Conservation (phyloP, 1,140 invertebrate genomes). For the Bombus pyrosoma region DNA sequence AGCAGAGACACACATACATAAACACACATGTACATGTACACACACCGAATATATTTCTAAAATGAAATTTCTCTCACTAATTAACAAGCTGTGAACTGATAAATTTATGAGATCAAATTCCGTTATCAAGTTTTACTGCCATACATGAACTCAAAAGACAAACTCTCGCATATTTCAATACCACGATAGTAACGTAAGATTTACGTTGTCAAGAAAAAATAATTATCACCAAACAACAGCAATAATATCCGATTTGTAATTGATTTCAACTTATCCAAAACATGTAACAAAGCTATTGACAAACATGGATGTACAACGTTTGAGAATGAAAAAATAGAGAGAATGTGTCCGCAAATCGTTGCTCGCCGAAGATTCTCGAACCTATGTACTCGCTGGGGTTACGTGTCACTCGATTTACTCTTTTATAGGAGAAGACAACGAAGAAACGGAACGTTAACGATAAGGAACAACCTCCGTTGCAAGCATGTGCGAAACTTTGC, state of each 20-base stretch:
- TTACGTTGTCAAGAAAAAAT: neutral
- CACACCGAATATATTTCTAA: neutral
- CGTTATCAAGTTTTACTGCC: neutral
- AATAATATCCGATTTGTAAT: neutral
- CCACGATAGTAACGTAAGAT: neutral
- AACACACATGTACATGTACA: neutral
- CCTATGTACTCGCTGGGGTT: neutral
- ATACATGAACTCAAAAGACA: neutral
- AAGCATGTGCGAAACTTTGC: slow-evolving; percentile 24
- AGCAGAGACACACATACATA: neutral
- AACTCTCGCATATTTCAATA: neutral
- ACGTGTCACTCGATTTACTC: slow-evolving; percentile 4
- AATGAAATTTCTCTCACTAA: slow-evolving; percentile 17
- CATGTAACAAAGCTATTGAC: neutral
- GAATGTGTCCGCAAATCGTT: neutral
- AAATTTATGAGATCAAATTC: too few relatives aligned
- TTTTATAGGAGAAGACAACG: neutral
- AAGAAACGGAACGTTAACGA: slow-evolving; percentile 2
- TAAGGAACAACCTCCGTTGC: slow-evolving; percentile 1
- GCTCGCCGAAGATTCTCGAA: neutral
- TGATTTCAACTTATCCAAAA: neutral
- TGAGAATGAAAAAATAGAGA: neutral
- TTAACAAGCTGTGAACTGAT: too few relatives aligned
- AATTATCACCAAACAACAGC: neutral
- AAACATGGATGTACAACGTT: neutral